Conservation (phyloP, 2,888 invertebrate species). For the Hydraecia micacea region DNA sequence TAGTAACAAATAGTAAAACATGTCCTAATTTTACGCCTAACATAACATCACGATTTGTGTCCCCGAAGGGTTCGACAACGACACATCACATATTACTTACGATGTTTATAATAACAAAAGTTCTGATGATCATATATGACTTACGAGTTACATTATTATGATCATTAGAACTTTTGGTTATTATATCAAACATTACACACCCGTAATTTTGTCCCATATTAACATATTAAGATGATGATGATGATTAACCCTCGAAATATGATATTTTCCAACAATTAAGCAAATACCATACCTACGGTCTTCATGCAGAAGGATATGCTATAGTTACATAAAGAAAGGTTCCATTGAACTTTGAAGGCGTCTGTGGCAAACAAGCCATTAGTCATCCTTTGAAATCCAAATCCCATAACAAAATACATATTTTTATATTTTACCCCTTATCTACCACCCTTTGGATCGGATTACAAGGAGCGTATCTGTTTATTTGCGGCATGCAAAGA, state of each 20-base stretch:
- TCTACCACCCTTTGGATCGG: conserved; percentile 18
- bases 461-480: conserved; percentile 40
- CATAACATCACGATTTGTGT: neutral
- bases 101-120: no score
- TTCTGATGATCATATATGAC: no score
- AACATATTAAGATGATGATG: no score
- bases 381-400: conserved; percentile 61
- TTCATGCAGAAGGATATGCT: neutral
- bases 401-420: conserved; percentile 32
- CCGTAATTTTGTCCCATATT: neutral
- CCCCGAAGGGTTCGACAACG: neutral
- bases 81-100: no score
- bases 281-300: neutral
- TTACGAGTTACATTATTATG: no score
- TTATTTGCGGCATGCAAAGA: neutral
- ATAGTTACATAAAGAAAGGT: neutral
- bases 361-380: conserved; percentile 43
- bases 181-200: no score
- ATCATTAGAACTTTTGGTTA: no score
- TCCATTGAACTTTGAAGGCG: neutral
- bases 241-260: neutral
- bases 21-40: neutral
- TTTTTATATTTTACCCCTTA: conserved; percentile 27
- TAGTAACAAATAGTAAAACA: neutral
- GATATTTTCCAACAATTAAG: neutral